Percentiles rank a stretch among this genome's conserved stretches.
Evolutionary conservation across 2,113 vertebrate genomes (phyloP).

Genomic region (Pluvianellus socialis): DNA sequence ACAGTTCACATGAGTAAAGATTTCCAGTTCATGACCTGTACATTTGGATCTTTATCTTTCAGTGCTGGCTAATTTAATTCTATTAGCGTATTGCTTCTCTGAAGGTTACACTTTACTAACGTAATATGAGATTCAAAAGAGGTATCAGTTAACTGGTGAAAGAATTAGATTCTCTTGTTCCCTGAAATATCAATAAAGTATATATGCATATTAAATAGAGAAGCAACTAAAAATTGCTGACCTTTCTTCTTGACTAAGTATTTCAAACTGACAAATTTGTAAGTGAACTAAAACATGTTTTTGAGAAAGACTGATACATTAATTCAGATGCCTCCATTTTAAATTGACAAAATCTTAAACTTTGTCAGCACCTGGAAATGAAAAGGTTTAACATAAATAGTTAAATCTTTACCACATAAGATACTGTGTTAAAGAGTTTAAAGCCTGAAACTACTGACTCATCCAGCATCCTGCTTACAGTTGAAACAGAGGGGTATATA

Average conservation of each 20-base stretch:
- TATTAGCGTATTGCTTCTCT: background rate
- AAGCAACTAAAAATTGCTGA: background rate
- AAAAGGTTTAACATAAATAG: accelerated
- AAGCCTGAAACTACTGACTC: background rate
- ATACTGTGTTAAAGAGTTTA: background rate
- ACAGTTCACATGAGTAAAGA: background rate
- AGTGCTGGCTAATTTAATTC: background rate
- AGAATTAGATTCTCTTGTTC: background rate
- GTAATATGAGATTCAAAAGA: background rate
- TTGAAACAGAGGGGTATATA: background rate
- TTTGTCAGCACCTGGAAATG: background rate
- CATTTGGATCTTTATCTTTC: background rate
- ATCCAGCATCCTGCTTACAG: background rate
- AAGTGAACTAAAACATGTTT: background rate
- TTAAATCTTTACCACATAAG: background rate
- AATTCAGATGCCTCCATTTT: background rate
- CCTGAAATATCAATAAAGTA: background rate
- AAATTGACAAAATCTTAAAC: background rate
- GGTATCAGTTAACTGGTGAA: background rate
- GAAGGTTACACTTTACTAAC: background rate
- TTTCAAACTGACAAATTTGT: background rate
- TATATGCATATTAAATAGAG: background rate
- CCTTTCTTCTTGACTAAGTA: background rate
- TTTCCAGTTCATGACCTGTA: background rate
- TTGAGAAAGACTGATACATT: background rate